phyloP scores from a whole-genome alignment of 2,797 vertebrate species.

The Sebastes paucispinis region DNA sequence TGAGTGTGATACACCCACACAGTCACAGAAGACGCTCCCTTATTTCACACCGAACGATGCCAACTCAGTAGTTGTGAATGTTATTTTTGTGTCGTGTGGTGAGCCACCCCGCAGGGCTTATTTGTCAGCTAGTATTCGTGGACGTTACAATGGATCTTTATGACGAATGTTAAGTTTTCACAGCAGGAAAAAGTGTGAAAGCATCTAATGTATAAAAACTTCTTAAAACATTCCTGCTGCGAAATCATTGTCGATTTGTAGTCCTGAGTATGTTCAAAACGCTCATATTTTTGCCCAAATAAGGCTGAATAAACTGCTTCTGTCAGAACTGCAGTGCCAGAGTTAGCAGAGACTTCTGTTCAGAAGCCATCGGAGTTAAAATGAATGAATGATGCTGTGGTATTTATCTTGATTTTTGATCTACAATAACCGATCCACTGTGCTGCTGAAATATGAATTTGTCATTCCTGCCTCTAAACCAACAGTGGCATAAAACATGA shows the following conservation, averaged over 20 bases:
- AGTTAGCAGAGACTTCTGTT: background rate
- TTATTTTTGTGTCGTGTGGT: background rate
- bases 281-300: background rate
- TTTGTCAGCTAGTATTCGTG: background rate
- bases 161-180: background rate
- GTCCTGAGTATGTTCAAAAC: background rate
- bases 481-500: slow-evolving; percentile 7
- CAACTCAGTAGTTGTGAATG: background rate
- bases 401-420: background rate
- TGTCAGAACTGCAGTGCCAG: background rate
- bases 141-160: too few species aligned
- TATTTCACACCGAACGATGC: background rate
- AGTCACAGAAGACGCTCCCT: slow-evolving; percentile 1
- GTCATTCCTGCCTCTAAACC: slow-evolving; percentile 14
- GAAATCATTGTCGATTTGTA: background rate
- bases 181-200: background rate
- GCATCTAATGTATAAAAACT: background rate
- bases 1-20: slow-evolving; percentile 50
- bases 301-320: background rate
- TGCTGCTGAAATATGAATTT: background rate
- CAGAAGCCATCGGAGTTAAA: background rate
- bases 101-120: slow-evolving; percentile 1
- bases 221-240: background rate
- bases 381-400: background rate
- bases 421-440: background rate